Evolutionary conservation across 1,140 invertebrate species (phyloP).

Genomic region (Drosophila baimaii): DNA sequence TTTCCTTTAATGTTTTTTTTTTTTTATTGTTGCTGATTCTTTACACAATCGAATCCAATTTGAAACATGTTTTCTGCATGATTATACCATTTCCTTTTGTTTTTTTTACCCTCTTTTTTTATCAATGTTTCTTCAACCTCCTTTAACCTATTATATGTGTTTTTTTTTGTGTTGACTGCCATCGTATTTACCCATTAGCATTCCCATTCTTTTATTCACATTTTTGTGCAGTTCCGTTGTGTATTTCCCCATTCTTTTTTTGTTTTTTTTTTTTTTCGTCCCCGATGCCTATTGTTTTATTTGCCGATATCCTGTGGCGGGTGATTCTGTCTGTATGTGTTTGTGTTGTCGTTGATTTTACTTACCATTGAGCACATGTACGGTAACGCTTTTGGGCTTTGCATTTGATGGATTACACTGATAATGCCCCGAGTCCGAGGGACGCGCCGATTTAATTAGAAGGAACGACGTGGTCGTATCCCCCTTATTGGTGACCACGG

Average conservation of each 20-base stretch:
- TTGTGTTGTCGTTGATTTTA: slow-evolving; percentile 83
- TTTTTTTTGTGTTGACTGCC: slow-evolving; percentile 9
- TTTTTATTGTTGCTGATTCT: not conserved
- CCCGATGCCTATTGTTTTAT: slow-evolving; percentile 27
- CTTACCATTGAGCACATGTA: slow-evolving; percentile 96
- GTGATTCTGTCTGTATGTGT: slow-evolving; percentile 32
- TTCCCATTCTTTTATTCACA: slow-evolving; percentile 40
- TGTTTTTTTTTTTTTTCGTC: not conserved
- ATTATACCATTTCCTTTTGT: slow-evolving; percentile 39
- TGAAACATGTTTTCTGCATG: slow-evolving; percentile 45
- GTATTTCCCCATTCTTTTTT: not conserved
- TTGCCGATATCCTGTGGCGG: slow-evolving; percentile 45
- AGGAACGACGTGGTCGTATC: slow-evolving; percentile 91
- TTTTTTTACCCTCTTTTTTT: slow-evolving; percentile 23
- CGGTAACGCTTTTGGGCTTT: slow-evolving; percentile 93
- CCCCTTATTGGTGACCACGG: slow-evolving; percentile 91
- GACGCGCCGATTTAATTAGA: slow-evolving; percentile 90
- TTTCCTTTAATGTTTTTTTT: not conserved
- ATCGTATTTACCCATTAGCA: slow-evolving; percentile 38
- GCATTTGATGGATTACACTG: slow-evolving; percentile 94
- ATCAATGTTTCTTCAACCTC: slow-evolving; percentile 8
- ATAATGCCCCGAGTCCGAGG: slow-evolving; percentile 91
- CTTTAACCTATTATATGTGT: slow-evolving; percentile 1
- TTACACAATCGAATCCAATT: not conserved
- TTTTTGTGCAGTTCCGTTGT: slow-evolving; percentile 33